These are phyloP conservation scores for Myotis myotis DNA, from an alignment of 2,797 vertebrate genomes.

Conservation along the genomic window DNA sequence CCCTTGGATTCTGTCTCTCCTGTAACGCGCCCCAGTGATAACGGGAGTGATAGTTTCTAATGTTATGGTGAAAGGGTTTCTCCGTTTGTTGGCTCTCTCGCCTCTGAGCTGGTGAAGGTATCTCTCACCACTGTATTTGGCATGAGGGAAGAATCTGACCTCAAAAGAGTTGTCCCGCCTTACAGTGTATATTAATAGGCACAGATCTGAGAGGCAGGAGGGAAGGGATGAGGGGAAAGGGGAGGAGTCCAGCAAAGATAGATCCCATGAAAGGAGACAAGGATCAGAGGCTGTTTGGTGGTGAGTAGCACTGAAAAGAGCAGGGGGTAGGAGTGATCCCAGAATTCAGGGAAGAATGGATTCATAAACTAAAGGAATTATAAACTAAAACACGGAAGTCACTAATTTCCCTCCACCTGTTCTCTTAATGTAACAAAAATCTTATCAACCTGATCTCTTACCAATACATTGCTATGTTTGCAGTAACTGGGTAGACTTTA, in stretches of 20 bases:
- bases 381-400: neutral
- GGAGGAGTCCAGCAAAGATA: neutral
- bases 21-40: neutral
- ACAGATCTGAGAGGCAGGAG: neutral
- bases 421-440: neutral
- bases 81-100: neutral
- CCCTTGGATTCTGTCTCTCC: neutral
- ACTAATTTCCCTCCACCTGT: neutral
- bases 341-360: neutral
- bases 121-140: neutral
- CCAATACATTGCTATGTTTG: neutral
- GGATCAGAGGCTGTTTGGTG: neutral
- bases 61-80: neutral
- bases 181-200: neutral
- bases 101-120: neutral
- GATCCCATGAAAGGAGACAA: neutral
- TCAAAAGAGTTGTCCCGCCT: neutral
- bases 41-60: neutral
- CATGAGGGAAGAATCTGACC: neutral
- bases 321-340: neutral
- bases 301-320: neutral
- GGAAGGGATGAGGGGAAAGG: neutral
- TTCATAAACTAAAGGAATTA: neutral
- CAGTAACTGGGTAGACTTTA: neutral
- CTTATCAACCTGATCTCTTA: neutral